Evolutionary conservation across 2,113 vertebrate genomes (phyloP), one percentile per base, ranked within the genome.

Genomic region (Anolis sagrei): DNA sequence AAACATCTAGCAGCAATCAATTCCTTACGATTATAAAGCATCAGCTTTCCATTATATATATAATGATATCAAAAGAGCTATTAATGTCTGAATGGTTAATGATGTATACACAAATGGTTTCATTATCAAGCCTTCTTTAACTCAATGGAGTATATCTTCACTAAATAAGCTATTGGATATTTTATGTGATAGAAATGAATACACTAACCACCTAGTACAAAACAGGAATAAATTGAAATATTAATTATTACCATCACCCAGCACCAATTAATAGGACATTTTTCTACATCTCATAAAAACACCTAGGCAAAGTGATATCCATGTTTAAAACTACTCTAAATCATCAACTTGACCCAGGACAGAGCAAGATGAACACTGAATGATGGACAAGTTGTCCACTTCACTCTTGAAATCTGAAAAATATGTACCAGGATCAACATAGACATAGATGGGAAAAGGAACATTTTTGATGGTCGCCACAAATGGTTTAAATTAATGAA

Each of bases 81-180:
- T 87, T 88, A 81, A 0, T 49, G 61, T 78, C 48, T 76, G 85
- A 11, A 81, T 76, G 61, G 58, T 89, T 92, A 93, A 89, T 90
- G 89, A 90, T 89, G 64, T 88, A 75, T 89, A 89, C 39, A 19
- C 0, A 1, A 93, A 69, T 88, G 89, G 89, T 91, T 90, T 79
- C 85, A 25, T 90, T 85, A 72, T 61, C 69, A 64, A 80, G 78
- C 69, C 39, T 82, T n/a, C 86, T 92, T 36, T 81, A 81, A 82
- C 34, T 44, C 80, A 92, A 68, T 70, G 87, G 87, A 83, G 58
- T 0, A 0, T 72, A 70, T 86, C 39, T 61, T 86, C 13, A 29
- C 54, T 81, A 68, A 86, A 82, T 75, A 82, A 79, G 77, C 70
- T 14, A 23, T 87, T 89, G 2, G 77, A 1, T 75, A 10, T 54